phyloP scores from a whole-genome alignment of 1,140 invertebrate genomes.

The Magallana ariakensis region DNA sequence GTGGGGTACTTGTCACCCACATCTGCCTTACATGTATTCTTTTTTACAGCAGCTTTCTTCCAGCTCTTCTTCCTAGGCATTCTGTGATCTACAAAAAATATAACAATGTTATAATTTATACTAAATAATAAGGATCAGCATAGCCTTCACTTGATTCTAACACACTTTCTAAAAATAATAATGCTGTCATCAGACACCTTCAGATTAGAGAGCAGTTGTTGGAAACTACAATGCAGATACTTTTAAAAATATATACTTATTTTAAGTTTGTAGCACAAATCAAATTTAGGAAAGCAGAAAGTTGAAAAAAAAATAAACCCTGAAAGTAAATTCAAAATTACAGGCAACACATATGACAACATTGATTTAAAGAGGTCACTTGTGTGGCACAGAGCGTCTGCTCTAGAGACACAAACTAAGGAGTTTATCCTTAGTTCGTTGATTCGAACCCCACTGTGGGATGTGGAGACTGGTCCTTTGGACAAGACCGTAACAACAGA shows the following conservation, averaged over 20 bases:
- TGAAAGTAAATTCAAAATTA: constrained; percentile 6
- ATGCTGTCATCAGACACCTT: constrained; percentile 3
- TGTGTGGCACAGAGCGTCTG: not conserved
- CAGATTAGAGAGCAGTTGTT: not conserved
- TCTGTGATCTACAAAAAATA: constrained; percentile 28
- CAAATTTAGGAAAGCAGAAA: constrained; percentile 15
- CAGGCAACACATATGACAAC: not conserved
- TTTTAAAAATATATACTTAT: constrained; percentile 12
- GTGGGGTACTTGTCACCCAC: constrained; percentile 30
- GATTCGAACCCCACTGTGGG: constrained; percentile 1
- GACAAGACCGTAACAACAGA: not conserved
- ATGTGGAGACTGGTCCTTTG: constrained; percentile 7
- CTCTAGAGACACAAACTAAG: not conserved
- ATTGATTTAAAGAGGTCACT: not conserved
- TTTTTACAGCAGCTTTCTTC: constrained; percentile 26
- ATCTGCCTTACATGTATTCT: constrained; percentile 16
- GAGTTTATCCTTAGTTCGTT: not conserved
- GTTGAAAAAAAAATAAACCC: not conserved
- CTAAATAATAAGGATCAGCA: not conserved
- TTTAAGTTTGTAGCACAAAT: not conserved
- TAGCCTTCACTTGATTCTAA: not conserved
- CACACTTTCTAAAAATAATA: constrained; percentile 3
- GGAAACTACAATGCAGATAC: not conserved
- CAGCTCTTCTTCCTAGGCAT: constrained; percentile 33
- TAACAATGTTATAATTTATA: constrained; percentile 6